Evolutionary conservation across 1,140 invertebrate species (phyloP), one percentile per base, ranked within the genome.

Genomic region (Bombus consobrinus): DNA sequence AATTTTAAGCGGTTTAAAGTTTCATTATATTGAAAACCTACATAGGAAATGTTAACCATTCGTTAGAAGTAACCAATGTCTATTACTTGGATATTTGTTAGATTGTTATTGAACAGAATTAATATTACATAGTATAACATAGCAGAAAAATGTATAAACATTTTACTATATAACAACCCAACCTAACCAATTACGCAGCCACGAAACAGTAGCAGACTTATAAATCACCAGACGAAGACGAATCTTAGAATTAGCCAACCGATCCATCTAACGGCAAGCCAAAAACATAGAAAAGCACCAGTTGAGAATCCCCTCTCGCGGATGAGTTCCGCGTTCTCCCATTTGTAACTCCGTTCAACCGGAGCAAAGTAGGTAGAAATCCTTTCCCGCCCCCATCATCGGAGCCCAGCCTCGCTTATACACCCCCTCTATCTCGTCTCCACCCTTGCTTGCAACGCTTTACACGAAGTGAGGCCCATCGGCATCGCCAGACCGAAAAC

Each of bases 301-400:
- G 78, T 62, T 62, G 53, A 66, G 87, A 86, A 89, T 93, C 92
- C 91, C 89, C 86, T 89, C 90, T 93, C 93, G 93, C 91, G 93
- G 91, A 94, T 94, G 94, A 94, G 89, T 93, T 93, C 83, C 92
- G 93, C 92, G 94, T 94, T 91, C 92, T 94, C 92, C 94, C 93
- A 95, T 95, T 95, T 94, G 93, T 95, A 94, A 95, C 94, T 95
- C 92, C 93, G 91, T 88, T 95, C 93, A 95, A 86, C 93, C 93
- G 93, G 15, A 78, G 92, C 92, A 95, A 94, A 95, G 94, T 94
- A 94, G 92, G 93, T 93, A 92, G 92, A 94, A 93, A 92, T 92
- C 91, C 92, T 92, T 87, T 81, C 74, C 87, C 81, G 43, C 72
- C 82, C 82, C 87, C 85, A 89, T 91, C 85, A 90, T 90, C 81